A percentile compares a stretch with the other conserved stretches of the same genome.
Conservation (phyloP, 2,113 vertebrate species). For the Erpornis zantholeuca region DNA sequence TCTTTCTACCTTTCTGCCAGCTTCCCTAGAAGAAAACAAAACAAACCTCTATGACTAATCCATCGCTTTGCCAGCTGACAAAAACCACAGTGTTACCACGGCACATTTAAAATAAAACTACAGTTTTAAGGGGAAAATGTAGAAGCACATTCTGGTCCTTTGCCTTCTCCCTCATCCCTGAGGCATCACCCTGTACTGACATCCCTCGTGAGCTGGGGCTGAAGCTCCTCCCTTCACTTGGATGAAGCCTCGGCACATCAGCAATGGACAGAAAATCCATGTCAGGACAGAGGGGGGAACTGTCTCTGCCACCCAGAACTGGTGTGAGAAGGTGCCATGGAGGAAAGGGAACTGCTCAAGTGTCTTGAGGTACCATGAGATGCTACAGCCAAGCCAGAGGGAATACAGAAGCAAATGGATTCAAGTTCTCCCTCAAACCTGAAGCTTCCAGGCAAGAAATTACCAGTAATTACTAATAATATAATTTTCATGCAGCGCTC, state of each 20-base stretch:
- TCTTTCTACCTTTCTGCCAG: slow-evolving; percentile 15
- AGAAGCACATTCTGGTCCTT: background rate
- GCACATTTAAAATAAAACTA: background rate
- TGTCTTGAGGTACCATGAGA: slow-evolving; percentile 29
- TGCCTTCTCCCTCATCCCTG: background rate
- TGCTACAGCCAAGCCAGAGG: slow-evolving; percentile 39
- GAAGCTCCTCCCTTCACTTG: background rate
- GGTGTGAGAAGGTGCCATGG: slow-evolving; percentile 71
- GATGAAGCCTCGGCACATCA: background rate
- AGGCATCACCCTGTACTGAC: background rate
- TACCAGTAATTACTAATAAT: slow-evolving; percentile 66
- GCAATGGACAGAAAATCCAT: background rate
- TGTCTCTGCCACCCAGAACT: slow-evolving; percentile 51
- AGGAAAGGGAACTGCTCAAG: slow-evolving; percentile 69
- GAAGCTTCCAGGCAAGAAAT: slow-evolving; percentile 58
- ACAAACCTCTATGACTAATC: slow-evolving; percentile 38
- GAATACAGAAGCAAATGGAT: slow-evolving; percentile 53
- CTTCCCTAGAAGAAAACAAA: slow-evolving; percentile 10
- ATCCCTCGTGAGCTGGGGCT: background rate
- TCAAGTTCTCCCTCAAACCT: slow-evolving; percentile 51
- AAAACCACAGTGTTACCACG: background rate
- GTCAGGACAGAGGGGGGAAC: background rate
- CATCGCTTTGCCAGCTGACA: slow-evolving; percentile 7
- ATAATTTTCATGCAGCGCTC: slow-evolving; percentile 48
- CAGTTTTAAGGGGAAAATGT: background rate